Conservation (phyloP, 2,888 invertebrate species). For the Pristionchus exspectatus region DNA sequence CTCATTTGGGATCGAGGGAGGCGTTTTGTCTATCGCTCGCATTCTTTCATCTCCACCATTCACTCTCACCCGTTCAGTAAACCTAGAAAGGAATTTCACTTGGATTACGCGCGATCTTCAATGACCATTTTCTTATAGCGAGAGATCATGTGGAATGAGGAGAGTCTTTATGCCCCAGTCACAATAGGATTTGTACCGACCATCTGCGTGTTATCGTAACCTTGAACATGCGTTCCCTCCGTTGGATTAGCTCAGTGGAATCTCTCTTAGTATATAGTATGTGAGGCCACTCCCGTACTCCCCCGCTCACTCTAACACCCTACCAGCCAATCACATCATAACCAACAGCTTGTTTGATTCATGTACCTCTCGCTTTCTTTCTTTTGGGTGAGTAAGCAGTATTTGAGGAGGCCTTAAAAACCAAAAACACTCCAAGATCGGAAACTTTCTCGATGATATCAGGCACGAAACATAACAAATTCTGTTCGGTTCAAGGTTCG, state of each 20-base stretch:
- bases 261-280: slow-evolving; percentile 1
- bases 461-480: background rate
- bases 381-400: background rate
- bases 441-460: background rate
- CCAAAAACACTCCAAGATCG: slow-evolving; percentile 13
- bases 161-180: background rate
- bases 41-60: background rate
- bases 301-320: background rate
- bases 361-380: slow-evolving; percentile 24
- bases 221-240: background rate
- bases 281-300: background rate
- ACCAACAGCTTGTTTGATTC: slow-evolving; percentile 27
- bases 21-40: slow-evolving; percentile 33
- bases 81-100: background rate
- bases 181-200: background rate
- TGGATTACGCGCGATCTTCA: background rate
- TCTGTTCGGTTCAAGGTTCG: background rate
- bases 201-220: slow-evolving; percentile 25
- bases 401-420: background rate
- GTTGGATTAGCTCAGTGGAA: background rate
- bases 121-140: background rate
- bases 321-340: slow-evolving; percentile 40
- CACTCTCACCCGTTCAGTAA: slow-evolving; percentile 14
- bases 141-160: background rate
- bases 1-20: slow-evolving; percentile 28